These are phyloP conservation scores for Euglossa dilemma DNA, from an alignment of 1,140 invertebrate genomes.

Conservation along the genomic window DNA sequence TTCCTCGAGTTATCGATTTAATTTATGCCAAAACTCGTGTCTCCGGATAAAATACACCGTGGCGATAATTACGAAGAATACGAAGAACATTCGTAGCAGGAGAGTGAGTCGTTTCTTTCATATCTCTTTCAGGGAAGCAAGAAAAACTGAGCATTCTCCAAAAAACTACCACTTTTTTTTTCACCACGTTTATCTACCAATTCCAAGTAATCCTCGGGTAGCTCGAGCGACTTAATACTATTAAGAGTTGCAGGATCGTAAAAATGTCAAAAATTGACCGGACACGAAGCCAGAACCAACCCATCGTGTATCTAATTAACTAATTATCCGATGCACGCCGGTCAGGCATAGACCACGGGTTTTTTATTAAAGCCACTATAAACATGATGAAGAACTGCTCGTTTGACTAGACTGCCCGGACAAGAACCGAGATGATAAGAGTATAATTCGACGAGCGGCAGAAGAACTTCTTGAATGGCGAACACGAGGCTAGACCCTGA, in stretches of 20 bases:
- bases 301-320: background rate
- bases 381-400: background rate
- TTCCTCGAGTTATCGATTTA: background rate
- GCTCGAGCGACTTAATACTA: too few relatives aligned
- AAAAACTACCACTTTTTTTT: background rate
- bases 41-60: background rate
- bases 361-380: background rate
- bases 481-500: slow-evolving; percentile 47
- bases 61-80: background rate
- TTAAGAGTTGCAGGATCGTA: background rate
- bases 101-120: background rate
- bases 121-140: background rate
- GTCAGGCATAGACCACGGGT: too few relatives aligned
- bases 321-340: background rate
- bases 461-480: background rate
- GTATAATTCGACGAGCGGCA: background rate
- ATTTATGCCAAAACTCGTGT: background rate
- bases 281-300: background rate
- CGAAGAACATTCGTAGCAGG: background rate
- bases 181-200: background rate
- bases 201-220: background rate
- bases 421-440: background rate
- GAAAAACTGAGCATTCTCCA: background rate
- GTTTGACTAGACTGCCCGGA: background rate
- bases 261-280: slow-evolving; percentile 2